Evolutionary conservation across 2,797 vertebrate genomes (phyloP), one percentile per base, ranked within the genome.

Genomic region (Geotrypetes seraphini): DNA sequence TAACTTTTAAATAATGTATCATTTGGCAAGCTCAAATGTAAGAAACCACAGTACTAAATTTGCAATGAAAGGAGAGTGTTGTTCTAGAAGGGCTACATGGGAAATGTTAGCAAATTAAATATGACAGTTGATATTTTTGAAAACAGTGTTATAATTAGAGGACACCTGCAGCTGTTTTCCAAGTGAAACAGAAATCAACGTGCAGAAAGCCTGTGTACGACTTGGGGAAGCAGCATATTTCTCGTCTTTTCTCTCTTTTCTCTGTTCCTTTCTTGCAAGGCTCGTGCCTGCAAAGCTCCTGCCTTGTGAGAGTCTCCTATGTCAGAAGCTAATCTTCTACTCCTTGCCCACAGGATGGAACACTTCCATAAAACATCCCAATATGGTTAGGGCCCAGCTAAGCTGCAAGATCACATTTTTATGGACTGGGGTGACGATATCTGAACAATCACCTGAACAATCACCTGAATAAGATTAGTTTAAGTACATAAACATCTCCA

Each of bases 1-100:
- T 73, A 79, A 84, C 90, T 90, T 90, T 87, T 96, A 90, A 94
- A 92, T 93, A 95, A 92, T 92, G 82, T 84, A 92, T 92, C 88
- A 85, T 87, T 87, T 87, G 87, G 77, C 81, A 87, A 83, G 81
- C 69, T 77, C 75, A 78, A 83, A 81, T 69, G 85, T 77, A 79
- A 44, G 72, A 80, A 84, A 77, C 76, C 82, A 67, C 65, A 61
- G 64, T 67, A 66, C 75, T 78, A 75, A 78, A 78, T 81, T 76
- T 52, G 56, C 77, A 75, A 81, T 79, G 75, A 83, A 80, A 81
- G 77, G 73, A 80, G 56, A 39, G 63, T 43, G 46, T 67, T 53
- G 47, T 69, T 75, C 51, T 60, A 82, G 74, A 69, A 79, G 69
- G n/a, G 50, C 59, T 73, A 60, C 40, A 73, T 67, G 60, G 69